phyloP scores from a whole-genome alignment of 2,113 vertebrate genomes.

The Jacana jacana region DNA sequence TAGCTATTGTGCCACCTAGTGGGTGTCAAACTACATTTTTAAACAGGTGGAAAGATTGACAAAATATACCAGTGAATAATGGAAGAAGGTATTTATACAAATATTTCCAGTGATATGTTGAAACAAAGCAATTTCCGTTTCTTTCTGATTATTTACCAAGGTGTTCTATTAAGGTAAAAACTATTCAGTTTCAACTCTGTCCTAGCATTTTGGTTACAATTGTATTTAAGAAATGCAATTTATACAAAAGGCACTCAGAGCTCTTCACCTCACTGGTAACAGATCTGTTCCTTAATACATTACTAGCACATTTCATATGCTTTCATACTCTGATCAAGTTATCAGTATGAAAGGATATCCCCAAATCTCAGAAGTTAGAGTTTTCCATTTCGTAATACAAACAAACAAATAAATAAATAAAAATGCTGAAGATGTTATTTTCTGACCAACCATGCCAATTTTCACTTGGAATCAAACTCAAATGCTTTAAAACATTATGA shows the following conservation, averaged over 20 bases:
- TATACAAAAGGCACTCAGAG: neutral
- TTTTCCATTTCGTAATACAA: neutral
- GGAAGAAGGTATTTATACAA: neutral
- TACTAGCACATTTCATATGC: neutral
- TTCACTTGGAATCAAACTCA: neutral
- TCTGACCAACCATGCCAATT: neutral
- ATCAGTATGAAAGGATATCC: neutral
- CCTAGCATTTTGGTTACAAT: neutral
- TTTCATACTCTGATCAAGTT: neutral
- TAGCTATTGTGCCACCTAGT: constrained; percentile 61
- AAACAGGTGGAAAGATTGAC: neutral
- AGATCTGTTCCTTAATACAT: neutral
- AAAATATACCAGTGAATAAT: neutral
- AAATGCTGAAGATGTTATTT: neutral
- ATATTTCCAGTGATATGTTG: neutral
- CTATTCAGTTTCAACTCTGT: neutral
- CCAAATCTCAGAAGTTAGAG: neutral
- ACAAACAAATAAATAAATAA: neutral
- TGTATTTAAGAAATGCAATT: neutral
- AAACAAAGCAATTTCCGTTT: neutral
- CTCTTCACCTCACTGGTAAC: neutral
- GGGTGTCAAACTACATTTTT: neutral
- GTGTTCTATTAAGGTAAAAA: neutral
- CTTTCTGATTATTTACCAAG: neutral
- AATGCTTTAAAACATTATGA: neutral